Evolutionary conservation across 2,888 invertebrate genomes (phyloP).

Genomic region (Melikaiella ostensackeni): DNA sequence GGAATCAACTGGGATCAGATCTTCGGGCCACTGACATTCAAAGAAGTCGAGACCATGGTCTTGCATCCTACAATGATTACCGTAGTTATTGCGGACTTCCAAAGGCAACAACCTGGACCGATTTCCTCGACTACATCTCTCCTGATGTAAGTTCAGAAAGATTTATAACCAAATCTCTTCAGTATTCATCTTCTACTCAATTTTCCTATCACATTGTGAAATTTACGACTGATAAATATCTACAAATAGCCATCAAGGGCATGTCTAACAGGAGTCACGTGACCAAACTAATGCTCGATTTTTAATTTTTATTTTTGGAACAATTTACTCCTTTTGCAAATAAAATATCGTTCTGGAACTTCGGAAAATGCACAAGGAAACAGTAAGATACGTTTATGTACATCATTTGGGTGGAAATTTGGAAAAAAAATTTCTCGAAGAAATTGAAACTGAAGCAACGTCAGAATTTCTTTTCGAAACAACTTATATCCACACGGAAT

Average conservation of each 20-base stretch:
- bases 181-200: background rate
- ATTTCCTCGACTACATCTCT: constrained; percentile 78
- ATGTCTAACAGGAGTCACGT: too few species aligned
- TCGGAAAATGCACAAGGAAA: too few species aligned
- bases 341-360: too few species aligned
- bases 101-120: constrained; percentile 84
- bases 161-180: background rate
- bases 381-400: too few species aligned
- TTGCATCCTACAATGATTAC: constrained; percentile 88
- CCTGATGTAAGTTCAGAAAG: constrained; percentile 51
- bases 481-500: too few species aligned
- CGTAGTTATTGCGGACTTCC: constrained; percentile 87
- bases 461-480: too few species aligned
- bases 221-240: background rate
- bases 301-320: too few species aligned
- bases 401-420: too few species aligned
- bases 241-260: background rate
- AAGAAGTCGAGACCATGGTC: constrained; percentile 91
- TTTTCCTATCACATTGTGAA: background rate
- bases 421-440: too few species aligned
- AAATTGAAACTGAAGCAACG: too few species aligned
- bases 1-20: constrained; percentile 87
- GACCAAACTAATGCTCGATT: too few species aligned
- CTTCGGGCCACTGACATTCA: constrained; percentile 91
- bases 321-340: too few species aligned